phyloP scores from a whole-genome alignment of 2,113 vertebrate species.

The Pogonocichla stellata region DNA sequence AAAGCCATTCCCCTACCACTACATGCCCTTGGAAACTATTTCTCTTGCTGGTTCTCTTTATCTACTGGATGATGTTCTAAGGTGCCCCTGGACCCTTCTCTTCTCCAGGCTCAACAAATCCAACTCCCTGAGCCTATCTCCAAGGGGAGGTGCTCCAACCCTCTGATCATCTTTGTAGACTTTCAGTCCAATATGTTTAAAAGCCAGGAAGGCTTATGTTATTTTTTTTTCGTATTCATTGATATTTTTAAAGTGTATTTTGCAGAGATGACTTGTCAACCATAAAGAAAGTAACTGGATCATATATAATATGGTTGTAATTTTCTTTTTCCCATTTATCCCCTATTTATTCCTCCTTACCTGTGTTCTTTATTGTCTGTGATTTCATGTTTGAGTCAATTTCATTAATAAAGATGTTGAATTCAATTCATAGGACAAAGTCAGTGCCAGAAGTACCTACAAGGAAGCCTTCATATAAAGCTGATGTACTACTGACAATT shows the following conservation, averaged over 20 bases:
- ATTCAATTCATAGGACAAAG: neutral
- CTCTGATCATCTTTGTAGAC: neutral
- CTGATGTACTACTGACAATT: neutral
- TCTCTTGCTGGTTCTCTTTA: neutral
- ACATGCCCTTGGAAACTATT: neutral
- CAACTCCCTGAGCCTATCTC: neutral
- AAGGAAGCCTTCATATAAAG: neutral
- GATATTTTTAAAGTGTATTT: neutral
- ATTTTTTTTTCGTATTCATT: neutral
- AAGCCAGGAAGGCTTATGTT: neutral
- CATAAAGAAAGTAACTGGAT: neutral
- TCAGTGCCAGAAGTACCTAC: neutral
- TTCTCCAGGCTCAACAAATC: neutral
- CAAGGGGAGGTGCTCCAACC: neutral
- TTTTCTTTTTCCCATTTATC: neutral
- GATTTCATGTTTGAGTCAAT: neutral
- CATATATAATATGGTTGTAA: neutral
- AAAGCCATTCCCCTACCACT: neutral
- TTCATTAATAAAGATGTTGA: neutral
- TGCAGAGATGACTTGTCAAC: neutral
- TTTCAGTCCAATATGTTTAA: neutral
- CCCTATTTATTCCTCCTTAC: neutral
- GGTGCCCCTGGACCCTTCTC: neutral
- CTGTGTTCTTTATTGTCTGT: neutral
- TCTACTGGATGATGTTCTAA: neutral